Evolutionary conservation across 1,140 invertebrate species (phyloP).

Genomic region (Drosophila bipectinata): DNA sequence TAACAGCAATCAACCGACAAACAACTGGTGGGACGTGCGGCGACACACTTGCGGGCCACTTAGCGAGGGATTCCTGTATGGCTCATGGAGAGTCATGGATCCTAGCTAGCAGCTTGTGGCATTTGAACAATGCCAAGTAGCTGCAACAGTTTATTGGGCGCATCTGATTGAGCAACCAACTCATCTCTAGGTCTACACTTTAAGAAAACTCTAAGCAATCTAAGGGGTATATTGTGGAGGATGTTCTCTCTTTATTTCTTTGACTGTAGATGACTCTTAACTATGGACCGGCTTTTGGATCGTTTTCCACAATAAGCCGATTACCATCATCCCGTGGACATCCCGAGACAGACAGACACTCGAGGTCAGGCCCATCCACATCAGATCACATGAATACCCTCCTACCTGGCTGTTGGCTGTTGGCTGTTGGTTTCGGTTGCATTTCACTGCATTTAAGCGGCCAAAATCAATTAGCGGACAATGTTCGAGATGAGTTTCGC

Average conservation of each 20-base stretch:
- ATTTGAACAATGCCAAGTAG: constrained; percentile 72
- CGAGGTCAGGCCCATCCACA: constrained; percentile 42
- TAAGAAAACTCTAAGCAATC: background rate
- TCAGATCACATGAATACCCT: background rate
- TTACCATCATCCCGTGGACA: constrained; percentile 31
- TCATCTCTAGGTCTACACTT: constrained; percentile 17
- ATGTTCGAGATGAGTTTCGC: constrained; percentile 22
- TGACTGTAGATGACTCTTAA: background rate
- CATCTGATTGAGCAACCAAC: constrained; percentile 61
- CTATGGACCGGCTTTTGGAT: constrained; percentile 30
- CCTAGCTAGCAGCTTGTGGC: constrained; percentile 9
- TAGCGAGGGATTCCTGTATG: constrained; percentile 41
- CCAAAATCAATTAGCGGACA: constrained; percentile 69
- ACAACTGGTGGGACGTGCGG: constrained; percentile 63
- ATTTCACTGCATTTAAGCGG: constrained; percentile 61
- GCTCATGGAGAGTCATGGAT: too few relatives aligned
- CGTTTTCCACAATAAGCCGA: constrained; percentile 54
- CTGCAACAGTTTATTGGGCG: constrained; percentile 72
- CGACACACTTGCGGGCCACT: constrained; percentile 51
- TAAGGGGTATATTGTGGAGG: background rate
- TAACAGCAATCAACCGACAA: constrained; percentile 73
- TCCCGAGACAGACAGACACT: constrained; percentile 17
- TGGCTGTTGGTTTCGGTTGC: constrained; percentile 12
- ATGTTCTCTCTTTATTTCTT: constrained; percentile 48
- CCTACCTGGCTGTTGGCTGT: background rate